Evolutionary conservation across 2,113 vertebrate genomes (phyloP).

Genomic region (Anas platyrhynchos): DNA sequence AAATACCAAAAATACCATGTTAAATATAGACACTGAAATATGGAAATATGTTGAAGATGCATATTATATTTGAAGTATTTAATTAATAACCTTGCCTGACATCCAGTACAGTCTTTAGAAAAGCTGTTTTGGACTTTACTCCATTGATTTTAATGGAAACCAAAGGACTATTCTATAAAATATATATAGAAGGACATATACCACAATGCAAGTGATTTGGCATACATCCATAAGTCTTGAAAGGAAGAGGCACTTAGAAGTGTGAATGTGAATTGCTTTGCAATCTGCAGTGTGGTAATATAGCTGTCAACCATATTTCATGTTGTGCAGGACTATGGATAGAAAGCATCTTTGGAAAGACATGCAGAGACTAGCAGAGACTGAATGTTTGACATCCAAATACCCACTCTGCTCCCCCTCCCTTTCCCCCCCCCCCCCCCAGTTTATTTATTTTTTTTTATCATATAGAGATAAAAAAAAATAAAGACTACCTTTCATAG

Average conservation of each 20-base stretch:
- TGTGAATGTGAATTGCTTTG: conserved; percentile 70
- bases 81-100: conserved; percentile 44
- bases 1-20: conserved; percentile 6
- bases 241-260: conserved; percentile 64
- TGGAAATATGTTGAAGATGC: not conserved
- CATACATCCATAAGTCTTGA: conserved; percentile 61
- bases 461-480: too few species aligned
- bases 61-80: conserved; percentile 9
- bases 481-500: not conserved
- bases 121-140: conserved; percentile 37
- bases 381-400: not conserved
- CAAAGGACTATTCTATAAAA: conserved; percentile 39
- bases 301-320: conserved; percentile 69
- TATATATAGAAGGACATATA: conserved; percentile 48
- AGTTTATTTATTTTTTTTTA: not conserved
- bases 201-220: conserved; percentile 59
- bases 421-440: too few species aligned
- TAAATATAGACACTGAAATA: conserved; percentile 21
- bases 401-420: not conserved
- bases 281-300: conserved; percentile 66
- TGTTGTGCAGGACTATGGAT: conserved; percentile 48
- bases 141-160: conserved; percentile 64
- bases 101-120: conserved; percentile 11
- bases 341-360: conserved; percentile 40
- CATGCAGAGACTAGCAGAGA: not conserved